These are phyloP conservation scores for Acanthosepion lycidas DNA, from an alignment of 2,888 invertebrate genomes.

Conservation along the genomic window DNA sequence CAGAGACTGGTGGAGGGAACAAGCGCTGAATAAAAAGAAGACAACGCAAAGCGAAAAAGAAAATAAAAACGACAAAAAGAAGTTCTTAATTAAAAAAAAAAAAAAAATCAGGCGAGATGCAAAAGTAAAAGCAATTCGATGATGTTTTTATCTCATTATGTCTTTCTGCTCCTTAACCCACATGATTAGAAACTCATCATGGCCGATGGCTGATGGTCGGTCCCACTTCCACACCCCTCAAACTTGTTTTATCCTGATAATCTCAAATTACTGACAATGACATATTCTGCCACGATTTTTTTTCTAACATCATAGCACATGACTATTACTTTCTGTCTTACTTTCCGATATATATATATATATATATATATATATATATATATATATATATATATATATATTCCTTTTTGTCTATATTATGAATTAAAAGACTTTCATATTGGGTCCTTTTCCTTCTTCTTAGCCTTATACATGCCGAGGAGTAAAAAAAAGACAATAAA, in stretches of 20 bases:
- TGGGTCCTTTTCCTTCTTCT: background rate
- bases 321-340: background rate
- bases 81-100: background rate
- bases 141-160: conserved; percentile 17
- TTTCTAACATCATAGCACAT: background rate
- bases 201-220: background rate
- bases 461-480: fast-evolving
- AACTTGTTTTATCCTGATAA: background rate
- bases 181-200: background rate
- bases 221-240: too few relatives aligned
- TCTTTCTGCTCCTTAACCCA: background rate
- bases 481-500: background rate
- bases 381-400: too few relatives aligned
- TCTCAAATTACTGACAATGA: conserved; percentile 18
- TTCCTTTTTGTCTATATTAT: too few relatives aligned
- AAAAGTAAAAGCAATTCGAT: conserved; percentile 6
- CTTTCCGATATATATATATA: background rate
- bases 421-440: too few relatives aligned
- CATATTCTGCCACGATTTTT: background rate
- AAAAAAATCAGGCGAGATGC: background rate
- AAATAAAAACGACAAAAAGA: background rate
- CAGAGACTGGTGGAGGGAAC: background rate
- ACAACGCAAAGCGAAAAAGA: background rate
- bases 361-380: too few relatives aligned
- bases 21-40: background rate